Percentiles rank a stretch among this genome's conserved stretches.
Evolutionary conservation across 2,888 invertebrate genomes (phyloP).

Genomic region (Palloptera scutellata): DNA sequence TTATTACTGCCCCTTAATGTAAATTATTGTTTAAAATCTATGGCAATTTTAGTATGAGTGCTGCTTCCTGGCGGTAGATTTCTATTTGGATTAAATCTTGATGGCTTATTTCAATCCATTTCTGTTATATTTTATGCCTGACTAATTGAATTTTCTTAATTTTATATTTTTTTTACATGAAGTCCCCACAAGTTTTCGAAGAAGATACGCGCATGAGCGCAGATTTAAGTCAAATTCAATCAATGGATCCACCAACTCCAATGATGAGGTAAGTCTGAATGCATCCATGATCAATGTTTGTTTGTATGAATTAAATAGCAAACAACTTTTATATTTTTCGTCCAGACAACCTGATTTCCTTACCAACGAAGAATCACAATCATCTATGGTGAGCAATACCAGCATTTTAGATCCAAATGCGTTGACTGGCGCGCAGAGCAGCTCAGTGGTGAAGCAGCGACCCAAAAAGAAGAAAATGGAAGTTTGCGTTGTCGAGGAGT

Average conservation of each 20-base stretch:
- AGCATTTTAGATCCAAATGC: conserved; percentile 60
- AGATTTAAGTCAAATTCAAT: conserved; percentile 64
- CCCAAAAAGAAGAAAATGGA: conserved; percentile 65
- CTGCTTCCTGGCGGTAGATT: no score
- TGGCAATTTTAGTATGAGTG: no score
- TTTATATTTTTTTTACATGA: neutral
- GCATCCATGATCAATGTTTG: neutral
- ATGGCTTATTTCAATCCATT: no score
- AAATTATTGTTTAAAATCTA: no score
- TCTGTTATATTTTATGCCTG: no score
- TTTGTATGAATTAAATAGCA: neutral
- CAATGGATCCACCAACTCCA: conserved; percentile 40
- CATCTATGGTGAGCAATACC: conserved; percentile 77
- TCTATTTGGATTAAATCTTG: no score
- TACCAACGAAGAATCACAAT: conserved; percentile 77
- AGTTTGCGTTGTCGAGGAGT: conserved; percentile 66
- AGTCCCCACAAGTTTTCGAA: conserved; percentile 71
- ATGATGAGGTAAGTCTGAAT: conserved; percentile 47
- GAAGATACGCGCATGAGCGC: conserved; percentile 82
- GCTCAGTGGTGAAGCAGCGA: conserved; percentile 62
- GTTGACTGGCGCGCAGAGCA: conserved; percentile 43
- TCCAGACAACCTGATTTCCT: conserved; percentile 61
- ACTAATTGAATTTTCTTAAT: no score
- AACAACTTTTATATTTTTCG: neutral
- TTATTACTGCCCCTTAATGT: no score